phyloP scores from a whole-genome alignment of 2,888 invertebrate genomes.

The Macaria liturata region DNA sequence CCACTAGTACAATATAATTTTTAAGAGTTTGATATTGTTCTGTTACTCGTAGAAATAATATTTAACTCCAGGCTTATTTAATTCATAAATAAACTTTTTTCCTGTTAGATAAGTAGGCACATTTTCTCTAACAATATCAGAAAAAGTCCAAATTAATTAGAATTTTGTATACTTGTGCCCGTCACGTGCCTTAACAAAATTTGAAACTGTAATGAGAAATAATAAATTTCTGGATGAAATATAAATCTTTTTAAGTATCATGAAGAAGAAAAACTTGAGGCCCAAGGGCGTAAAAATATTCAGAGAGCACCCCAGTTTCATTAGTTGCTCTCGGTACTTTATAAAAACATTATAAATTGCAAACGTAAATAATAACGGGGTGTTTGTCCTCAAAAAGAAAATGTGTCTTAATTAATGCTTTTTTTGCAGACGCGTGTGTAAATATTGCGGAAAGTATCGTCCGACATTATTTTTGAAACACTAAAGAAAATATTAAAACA shows the following conservation, averaged over 20 bases:
- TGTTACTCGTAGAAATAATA: background rate
- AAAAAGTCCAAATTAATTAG: constrained; percentile 31
- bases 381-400: constrained; percentile 16
- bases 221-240: constrained; percentile 52
- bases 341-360: constrained; percentile 28
- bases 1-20: too few species aligned
- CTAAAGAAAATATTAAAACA: too few species aligned
- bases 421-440: too few species aligned
- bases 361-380: constrained; percentile 15
- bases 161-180: constrained; percentile 33
- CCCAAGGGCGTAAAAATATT: constrained; percentile 37
- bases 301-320: constrained; percentile 35
- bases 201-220: constrained; percentile 55
- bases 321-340: constrained; percentile 21
- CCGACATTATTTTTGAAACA: too few species aligned
- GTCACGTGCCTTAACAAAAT: constrained; percentile 53
- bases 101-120: constrained; percentile 22
- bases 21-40: too few species aligned
- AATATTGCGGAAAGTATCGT: too few species aligned
- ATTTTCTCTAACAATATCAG: constrained; percentile 19
- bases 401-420: constrained; percentile 7
- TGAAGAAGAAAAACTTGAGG: constrained; percentile 40
- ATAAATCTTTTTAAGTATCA: constrained; percentile 51
- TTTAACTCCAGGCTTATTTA: constrained; percentile 8
- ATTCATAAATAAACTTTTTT: constrained; percentile 6